These are phyloP conservation scores for Artemia franciscana DNA, from an alignment of 1,140 invertebrate species.

Conservation along the genomic window DNA sequence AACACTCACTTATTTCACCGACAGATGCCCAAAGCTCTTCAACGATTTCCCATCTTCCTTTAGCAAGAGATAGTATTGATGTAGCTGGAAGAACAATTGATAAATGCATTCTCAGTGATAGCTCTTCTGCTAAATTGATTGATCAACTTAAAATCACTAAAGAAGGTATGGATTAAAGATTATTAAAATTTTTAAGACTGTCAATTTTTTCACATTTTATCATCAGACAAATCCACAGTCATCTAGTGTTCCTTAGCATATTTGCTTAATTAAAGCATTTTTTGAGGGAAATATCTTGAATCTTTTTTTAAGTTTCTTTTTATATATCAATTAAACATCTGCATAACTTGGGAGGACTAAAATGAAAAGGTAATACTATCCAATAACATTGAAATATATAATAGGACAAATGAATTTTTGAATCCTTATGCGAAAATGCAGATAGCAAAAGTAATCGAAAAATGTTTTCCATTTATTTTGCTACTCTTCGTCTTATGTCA, in stretches of 20 bases:
- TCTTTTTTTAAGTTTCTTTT: not conserved
- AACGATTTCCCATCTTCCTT: not conserved
- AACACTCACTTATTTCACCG: not conserved
- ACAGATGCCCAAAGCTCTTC: not conserved
- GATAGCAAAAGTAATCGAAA: not conserved
- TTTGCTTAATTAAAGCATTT: not conserved
- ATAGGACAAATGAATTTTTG: not conserved
- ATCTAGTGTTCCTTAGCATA: not conserved
- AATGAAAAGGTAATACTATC: no score
- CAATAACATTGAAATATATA: not conserved
- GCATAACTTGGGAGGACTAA: not conserved
- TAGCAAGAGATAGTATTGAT: not conserved
- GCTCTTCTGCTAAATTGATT: not conserved
- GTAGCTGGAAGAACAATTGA: slow-evolving; percentile 4
- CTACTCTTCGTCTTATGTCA: no score
- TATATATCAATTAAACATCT: not conserved
- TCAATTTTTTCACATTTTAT: not conserved
- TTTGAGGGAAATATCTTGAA: not conserved
- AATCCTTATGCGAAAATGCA: not conserved
- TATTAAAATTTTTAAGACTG: not conserved
- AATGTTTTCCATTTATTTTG: not conserved
- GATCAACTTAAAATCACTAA: slow-evolving; percentile 9
- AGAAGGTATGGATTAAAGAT: not conserved
- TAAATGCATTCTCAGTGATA: not conserved
- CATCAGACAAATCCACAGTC: not conserved